Base-by-base conservation (phyloP, 2,888 invertebrate species). In the Nemotelus nigrinus region DNA sequence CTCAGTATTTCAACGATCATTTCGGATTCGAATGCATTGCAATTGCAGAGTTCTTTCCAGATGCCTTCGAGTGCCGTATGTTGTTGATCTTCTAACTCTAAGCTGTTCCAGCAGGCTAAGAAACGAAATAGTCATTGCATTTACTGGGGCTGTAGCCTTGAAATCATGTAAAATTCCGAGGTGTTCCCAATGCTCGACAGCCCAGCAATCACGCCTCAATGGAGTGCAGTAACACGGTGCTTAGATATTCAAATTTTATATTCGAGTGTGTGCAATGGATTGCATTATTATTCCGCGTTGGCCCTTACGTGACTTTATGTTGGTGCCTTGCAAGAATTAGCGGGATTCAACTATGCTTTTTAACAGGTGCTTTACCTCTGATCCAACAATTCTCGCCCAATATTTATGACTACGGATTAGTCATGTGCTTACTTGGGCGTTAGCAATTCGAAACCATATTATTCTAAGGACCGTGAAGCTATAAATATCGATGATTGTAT, bases 281-380 rank as follows among this genome's bases (percentile, higher is more conserved):
- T 63, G 8, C 63, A 63, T 63, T 63, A 63, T 43, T 8, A 43
- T 43, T 6, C 53, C 53, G 25, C 5, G 63, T 63, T 63, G 63
- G 63, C 43, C 63, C 63, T 25, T 63, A 63, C 5, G 43, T 63
- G 39, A 41, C 41, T 4, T 25, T 53, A 10, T 63, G 63, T 39
- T 63, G 63, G 7, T 63, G 43, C 63, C 3, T 63, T 4, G 41
- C 41, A 63, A 25, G 25, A 4, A 58, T 58, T 25, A 25, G 58
- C 7, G 25, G 58, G 10, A 58, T 39, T 43, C 41, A 43, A 41
- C 43, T 39, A 39, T 5, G 25, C 57, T 7, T 10, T 58, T 45
- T 77, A 68, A 58, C 76, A 78, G 70, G 77, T 76, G 77, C 77
- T 72, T 74, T 72, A 78, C 72, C 77, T 78, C 67, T 78, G 77